Conservation (phyloP, 2,113 vertebrate genomes). For the Callipepla squamata region DNA sequence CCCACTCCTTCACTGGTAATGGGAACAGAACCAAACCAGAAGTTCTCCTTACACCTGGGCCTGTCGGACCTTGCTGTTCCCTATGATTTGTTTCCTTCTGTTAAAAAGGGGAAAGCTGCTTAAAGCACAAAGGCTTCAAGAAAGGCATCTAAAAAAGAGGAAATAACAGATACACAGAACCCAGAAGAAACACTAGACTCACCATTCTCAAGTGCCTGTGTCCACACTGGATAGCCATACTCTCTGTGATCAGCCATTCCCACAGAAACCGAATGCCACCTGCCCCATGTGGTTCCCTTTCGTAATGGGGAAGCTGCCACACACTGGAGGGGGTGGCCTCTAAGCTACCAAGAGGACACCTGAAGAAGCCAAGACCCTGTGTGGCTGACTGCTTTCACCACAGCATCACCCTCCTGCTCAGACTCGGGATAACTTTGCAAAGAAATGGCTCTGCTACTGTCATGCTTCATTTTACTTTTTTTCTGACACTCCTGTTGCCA, state of each 20-base stretch:
- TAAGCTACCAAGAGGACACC: neutral
- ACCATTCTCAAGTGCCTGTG: neutral
- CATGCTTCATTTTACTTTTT: neutral
- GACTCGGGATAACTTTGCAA: neutral
- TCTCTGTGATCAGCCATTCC: neutral
- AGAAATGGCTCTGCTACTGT: neutral
- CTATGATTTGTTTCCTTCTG: neutral
- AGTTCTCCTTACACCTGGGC: neutral
- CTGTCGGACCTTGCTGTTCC: neutral
- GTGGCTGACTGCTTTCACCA: neutral
- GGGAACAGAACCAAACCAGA: neutral
- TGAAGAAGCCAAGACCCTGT: neutral
- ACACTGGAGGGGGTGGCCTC: neutral
- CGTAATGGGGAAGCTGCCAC: neutral
- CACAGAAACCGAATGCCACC: neutral
- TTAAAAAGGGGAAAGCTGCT: neutral
- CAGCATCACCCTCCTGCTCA: neutral
- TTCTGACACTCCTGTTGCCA: neutral
- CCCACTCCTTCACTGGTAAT: fast-evolving
- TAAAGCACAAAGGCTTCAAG: neutral
- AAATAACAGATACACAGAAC: neutral
- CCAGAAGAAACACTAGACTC: neutral
- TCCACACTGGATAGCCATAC: neutral
- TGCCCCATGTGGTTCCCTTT: neutral
- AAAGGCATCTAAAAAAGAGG: neutral